Percentiles rank a stretch among this genome's conserved stretches.
phyloP scores from a whole-genome alignment of 2,797 vertebrate genomes.

The Dromococcyx pavoninus region DNA sequence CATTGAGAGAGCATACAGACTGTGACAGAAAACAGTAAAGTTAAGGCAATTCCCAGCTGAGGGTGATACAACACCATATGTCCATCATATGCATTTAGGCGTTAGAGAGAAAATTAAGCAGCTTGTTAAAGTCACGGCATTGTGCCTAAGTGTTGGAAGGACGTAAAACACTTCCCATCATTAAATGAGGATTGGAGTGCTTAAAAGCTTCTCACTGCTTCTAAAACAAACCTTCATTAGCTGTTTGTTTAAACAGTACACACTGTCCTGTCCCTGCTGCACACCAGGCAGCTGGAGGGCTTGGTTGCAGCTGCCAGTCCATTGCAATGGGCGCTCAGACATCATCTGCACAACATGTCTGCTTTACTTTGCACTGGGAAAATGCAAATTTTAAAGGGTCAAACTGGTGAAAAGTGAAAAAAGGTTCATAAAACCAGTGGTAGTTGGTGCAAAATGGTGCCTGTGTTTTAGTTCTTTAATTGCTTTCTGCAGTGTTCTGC shows the following conservation, averaged over 20 bases:
- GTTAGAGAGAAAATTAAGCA: constrained; percentile 5
- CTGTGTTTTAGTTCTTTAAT: not conserved
- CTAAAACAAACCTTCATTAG: constrained; percentile 27
- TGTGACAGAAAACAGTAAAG: constrained; percentile 24
- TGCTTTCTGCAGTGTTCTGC: not conserved
- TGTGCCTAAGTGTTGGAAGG: not conserved
- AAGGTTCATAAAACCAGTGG: not conserved
- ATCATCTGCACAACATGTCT: not conserved
- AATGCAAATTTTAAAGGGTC: not conserved
- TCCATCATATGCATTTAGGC: not conserved
- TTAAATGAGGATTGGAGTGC: constrained; percentile 9
- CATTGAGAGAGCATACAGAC: not conserved
- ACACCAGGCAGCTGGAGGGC: not conserved
- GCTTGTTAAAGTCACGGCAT: not conserved
- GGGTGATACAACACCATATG: not conserved
- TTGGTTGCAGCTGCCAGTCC: not conserved
- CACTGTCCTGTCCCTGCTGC: not conserved
- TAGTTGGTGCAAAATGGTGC: not conserved
- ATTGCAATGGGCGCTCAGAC: not conserved
- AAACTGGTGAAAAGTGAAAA: not conserved
- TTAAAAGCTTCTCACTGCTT: constrained; percentile 13
- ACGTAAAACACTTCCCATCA: not conserved
- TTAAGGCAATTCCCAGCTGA: constrained; percentile 32
- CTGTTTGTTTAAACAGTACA: not conserved
- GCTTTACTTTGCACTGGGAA: not conserved